Base-by-base conservation (phyloP, 2,797 vertebrate genomes). In the Oreortyx pictus region DNA sequence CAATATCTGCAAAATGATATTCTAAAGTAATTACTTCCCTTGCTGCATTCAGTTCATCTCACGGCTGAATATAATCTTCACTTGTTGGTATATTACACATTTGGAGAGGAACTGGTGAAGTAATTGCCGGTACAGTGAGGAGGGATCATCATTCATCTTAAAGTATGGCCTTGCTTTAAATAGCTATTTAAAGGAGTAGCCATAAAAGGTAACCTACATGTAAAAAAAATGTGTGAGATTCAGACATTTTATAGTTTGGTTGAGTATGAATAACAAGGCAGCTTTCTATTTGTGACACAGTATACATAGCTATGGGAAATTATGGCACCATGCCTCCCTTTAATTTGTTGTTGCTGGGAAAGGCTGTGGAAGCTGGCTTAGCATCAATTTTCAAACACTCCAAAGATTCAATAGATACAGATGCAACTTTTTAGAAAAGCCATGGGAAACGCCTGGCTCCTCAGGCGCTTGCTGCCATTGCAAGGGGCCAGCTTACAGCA, bases 1-100 rank as follows among this genome's bases (percentile, higher is more conserved):
- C 90, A 89, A 86, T 29, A 57, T n/a, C 81, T 86, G 71, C 60
- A 93, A 76, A 93, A 86, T 82, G 8, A 80, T 74, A 89, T 80
- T 73, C 65, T 67, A 82, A 85, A 94, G 61, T 91, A 94, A 95
- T 94, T 95, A 85, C 49, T 90, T 93, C 86, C 70, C 43, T 92
- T 86, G 76, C n/a, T 89, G 82, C 75, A 89, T 85, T 93, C 50
- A n/a, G 64, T 91, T 61, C 82, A 77, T 87, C 85, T 90, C 6
- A 1, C 43, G 66, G 57, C 71, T 93, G 75, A 93, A 66, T 85
- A 67, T 56, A 75, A 83, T 92, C 70, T 81, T 89, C 64, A 56
- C 81, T 41, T 84, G 71, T 91, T 94, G 90, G 76, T 87, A 22
- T 83, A 66, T 84, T 88, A 60, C 39, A 79, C 37, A 75, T 75